These are phyloP conservation scores for Cataglyphis cursor DNA, from an alignment of 2,888 invertebrate species.

Conservation along the genomic window DNA sequence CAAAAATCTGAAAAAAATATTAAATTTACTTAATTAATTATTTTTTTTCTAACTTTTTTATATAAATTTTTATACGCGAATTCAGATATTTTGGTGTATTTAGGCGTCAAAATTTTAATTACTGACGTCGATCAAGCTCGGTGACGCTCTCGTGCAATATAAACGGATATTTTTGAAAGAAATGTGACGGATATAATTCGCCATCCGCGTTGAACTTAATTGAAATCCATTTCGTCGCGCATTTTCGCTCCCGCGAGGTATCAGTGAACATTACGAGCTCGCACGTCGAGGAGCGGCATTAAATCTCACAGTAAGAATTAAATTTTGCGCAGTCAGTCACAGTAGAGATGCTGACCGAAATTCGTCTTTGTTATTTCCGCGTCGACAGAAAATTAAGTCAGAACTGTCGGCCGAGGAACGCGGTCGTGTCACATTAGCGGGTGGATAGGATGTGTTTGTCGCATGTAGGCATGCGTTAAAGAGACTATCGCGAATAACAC, in stretches of 20 bases:
- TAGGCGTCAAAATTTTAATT: slow-evolving; percentile 15
- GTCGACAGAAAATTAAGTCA: slow-evolving; percentile 51
- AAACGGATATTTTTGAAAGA: background rate
- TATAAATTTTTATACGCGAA: too few relatives aligned
- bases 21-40: background rate
- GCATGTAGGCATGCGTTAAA: slow-evolving; percentile 13
- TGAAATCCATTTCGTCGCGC: slow-evolving; percentile 47
- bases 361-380: slow-evolving; percentile 57
- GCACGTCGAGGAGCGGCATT: slow-evolving; percentile 46
- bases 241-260: background rate
- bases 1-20: background rate
- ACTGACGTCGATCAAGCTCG: background rate
- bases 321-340: slow-evolving; percentile 34
- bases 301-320: slow-evolving; percentile 49
- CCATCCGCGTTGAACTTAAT: slow-evolving; percentile 46
- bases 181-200: slow-evolving; percentile 11
- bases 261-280: slow-evolving; percentile 47
- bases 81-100: background rate
- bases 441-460: background rate
- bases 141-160: background rate
- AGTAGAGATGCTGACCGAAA: slow-evolving; percentile 19
- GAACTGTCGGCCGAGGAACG: slow-evolving; percentile 28
- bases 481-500: slow-evolving; percentile 14
- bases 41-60: background rate
- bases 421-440: slow-evolving; percentile 26